A percentile compares a stretch with the other conserved stretches of the same genome.
These are phyloP conservation scores for Tetranychus truncatus DNA, from an alignment of 2,888 invertebrate genomes.

Conservation along the genomic window DNA sequence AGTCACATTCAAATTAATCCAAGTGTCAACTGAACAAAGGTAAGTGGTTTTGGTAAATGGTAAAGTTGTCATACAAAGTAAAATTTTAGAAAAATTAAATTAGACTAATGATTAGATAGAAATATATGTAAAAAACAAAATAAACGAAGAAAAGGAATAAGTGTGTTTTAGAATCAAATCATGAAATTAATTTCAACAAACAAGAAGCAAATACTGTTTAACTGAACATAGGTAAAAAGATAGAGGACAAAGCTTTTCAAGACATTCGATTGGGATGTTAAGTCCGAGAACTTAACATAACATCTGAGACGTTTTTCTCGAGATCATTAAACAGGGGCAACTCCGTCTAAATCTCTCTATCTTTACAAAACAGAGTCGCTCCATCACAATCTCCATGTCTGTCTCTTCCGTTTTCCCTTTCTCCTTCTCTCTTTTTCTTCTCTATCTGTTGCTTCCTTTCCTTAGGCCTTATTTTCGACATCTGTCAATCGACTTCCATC, in stretches of 20 bases:
- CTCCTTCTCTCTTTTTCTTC: not conserved
- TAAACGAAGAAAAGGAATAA: too few relatives aligned
- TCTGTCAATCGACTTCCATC: not conserved
- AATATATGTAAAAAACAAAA: too few relatives aligned
- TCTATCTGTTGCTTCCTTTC: not conserved
- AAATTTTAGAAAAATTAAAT: too few relatives aligned
- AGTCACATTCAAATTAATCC: too few relatives aligned
- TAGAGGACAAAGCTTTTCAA: too few relatives aligned
- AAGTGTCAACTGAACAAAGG: too few relatives aligned
- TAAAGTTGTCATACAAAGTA: too few relatives aligned
- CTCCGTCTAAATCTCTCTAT: not conserved
- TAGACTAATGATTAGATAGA: too few relatives aligned
- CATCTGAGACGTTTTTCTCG: not conserved
- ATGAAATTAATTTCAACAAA: not conserved
- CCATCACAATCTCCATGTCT: not conserved
- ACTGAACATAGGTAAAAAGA: not conserved
- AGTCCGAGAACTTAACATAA: not conserved
- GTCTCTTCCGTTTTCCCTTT: not conserved
- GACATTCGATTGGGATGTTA: not conserved
- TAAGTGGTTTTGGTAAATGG: too few relatives aligned
- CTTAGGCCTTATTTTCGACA: not conserved
- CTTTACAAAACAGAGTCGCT: not conserved
- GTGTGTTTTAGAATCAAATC: too few relatives aligned
- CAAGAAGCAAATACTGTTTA: not conserved
- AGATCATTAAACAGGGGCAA: not conserved